These are phyloP conservation scores for Luscinia luscinia DNA, from an alignment of 2,797 vertebrate genomes.

Conservation along the genomic window DNA sequence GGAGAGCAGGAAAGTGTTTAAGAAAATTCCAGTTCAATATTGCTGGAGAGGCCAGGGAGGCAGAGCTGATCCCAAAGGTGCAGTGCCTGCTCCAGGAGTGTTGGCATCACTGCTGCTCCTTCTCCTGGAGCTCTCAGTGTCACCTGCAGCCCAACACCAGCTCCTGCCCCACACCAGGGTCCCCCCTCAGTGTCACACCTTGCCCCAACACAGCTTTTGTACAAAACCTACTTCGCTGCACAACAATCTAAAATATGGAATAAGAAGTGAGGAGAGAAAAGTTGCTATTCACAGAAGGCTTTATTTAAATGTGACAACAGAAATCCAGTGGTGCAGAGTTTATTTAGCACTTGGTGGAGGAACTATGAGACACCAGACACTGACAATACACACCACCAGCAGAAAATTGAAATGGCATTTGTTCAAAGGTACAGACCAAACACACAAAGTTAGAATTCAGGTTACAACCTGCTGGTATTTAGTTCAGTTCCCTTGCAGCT, in stretches of 20 bases:
- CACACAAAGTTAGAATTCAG: not conserved
- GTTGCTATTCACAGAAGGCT: not conserved
- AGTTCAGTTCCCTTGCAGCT: conserved; percentile 49
- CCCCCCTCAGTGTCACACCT: not conserved
- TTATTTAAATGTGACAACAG: not conserved
- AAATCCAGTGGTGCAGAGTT: not conserved
- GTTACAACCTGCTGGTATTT: conserved; percentile 40
- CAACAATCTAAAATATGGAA: not conserved
- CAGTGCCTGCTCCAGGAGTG: not conserved
- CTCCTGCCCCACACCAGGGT: accelerated
- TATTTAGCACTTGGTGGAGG: not conserved
- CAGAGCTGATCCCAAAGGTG: not conserved
- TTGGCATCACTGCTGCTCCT: accelerated
- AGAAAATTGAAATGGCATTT: not conserved
- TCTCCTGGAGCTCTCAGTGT: not conserved
- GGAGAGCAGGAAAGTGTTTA: accelerated
- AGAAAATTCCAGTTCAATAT: not conserved
- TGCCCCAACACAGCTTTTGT: not conserved
- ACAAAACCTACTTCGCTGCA: not conserved
- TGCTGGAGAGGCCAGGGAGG: not conserved
- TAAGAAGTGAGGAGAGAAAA: not conserved
- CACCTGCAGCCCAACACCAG: not conserved
- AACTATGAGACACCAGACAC: not conserved
- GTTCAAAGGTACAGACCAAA: conserved; percentile 6
- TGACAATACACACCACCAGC: not conserved